Percentiles rank a stretch among this genome's conserved stretches.
phyloP scores from a whole-genome alignment of 2,888 invertebrate genomes.

The Sphinx pinastri region DNA sequence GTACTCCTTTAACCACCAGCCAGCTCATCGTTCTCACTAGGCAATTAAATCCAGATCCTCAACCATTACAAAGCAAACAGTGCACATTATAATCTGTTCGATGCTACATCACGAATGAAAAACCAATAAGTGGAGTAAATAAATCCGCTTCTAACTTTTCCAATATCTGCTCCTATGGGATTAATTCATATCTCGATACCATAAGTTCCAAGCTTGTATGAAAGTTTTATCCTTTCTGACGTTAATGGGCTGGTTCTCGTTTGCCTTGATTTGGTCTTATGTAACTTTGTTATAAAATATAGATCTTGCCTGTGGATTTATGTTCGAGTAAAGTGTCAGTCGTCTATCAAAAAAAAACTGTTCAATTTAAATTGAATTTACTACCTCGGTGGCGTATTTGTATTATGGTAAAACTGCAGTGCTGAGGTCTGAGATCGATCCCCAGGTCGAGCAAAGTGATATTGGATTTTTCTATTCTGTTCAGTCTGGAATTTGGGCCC shows the following conservation, averaged over 20 bases:
- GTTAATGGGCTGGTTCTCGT: slow-evolving; percentile 42
- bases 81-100: slow-evolving; percentile 5
- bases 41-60: too few relatives aligned
- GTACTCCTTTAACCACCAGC: too few relatives aligned
- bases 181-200: slow-evolving; percentile 49
- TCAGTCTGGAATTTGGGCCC: too few relatives aligned
- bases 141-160: slow-evolving; percentile 51
- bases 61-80: not conserved
- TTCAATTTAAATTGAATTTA: too few relatives aligned
- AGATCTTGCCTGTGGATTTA: not conserved
- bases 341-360: too few relatives aligned
- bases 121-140: slow-evolving; percentile 51
- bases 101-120: slow-evolving; percentile 40
- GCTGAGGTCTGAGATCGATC: too few relatives aligned
- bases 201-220: slow-evolving; percentile 46
- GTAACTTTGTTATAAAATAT: slow-evolving; percentile 28
- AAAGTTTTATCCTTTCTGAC: slow-evolving; percentile 48
- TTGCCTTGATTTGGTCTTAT: slow-evolving; percentile 39
- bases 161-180: slow-evolving; percentile 56
- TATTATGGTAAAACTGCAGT: too few relatives aligned
- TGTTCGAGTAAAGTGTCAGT: too few relatives aligned
- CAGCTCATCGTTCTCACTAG: too few relatives aligned
- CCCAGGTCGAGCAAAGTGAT: too few relatives aligned
- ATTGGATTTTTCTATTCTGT: too few relatives aligned
- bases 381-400: too few relatives aligned